These are phyloP conservation scores for Pseudopodoces humilis DNA, from an alignment of 2,113 vertebrate species.

Conservation along the genomic window DNA sequence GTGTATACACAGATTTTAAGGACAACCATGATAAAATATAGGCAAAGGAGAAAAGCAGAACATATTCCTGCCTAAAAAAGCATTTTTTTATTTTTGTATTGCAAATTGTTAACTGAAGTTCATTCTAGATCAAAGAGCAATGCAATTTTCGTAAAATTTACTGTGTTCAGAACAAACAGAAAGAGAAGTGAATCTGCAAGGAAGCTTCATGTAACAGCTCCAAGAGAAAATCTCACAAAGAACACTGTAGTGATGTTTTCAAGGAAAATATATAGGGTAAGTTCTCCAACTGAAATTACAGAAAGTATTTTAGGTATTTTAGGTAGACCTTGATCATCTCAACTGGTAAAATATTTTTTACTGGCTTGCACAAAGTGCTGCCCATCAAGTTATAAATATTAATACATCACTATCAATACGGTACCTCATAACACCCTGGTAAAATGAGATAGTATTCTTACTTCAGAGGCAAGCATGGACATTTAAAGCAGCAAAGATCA, in stretches of 20 bases:
- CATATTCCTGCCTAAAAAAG: background rate
- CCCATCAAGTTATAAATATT: background rate
- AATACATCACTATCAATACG: background rate
- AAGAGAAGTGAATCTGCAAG: background rate
- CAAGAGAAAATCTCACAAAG: background rate
- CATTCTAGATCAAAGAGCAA: background rate
- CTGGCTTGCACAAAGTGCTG: background rate
- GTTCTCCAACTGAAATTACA: background rate
- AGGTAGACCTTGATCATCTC: background rate
- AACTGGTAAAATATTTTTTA: background rate
- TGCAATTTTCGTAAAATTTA: background rate
- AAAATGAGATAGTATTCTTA: background rate
- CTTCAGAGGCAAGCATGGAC: background rate
- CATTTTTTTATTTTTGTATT: background rate
- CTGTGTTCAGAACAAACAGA: background rate
- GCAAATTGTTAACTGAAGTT: background rate
- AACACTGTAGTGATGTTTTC: background rate
- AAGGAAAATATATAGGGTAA: background rate
- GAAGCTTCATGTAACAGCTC: background rate
- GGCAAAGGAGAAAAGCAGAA: slow-evolving; percentile 18
- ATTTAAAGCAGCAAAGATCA: background rate
- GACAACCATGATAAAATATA: background rate
- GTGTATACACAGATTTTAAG: background rate
- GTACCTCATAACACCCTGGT: background rate
- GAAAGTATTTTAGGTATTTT: background rate